Evolutionary conservation across 2,113 vertebrate genomes (phyloP).

Genomic region (Archocentrus centrarchus): DNA sequence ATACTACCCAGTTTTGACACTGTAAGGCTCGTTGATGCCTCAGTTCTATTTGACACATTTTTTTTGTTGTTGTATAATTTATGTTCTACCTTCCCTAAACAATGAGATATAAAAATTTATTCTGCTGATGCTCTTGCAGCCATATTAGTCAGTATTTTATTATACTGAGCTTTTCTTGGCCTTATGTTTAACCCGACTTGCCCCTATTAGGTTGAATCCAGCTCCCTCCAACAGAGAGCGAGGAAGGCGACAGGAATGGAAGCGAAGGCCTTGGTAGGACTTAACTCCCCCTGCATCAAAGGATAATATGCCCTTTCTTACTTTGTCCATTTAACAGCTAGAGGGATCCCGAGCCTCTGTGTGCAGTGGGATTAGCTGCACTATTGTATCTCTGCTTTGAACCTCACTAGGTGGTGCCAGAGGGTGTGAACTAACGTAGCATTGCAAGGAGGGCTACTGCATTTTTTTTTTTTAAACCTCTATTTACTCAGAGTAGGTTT

Average conservation of each 20-base stretch:
- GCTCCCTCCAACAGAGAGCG: neutral
- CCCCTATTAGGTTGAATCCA: neutral
- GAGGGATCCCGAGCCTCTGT: constrained; percentile 14
- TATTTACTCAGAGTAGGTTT: constrained; percentile 54
- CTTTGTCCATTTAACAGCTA: constrained; percentile 56
- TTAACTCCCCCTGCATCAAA: constrained; percentile 62
- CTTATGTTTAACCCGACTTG: constrained; percentile 2
- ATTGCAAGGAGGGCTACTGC: constrained; percentile 53
- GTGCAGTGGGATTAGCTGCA: constrained; percentile 58
- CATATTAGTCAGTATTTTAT: neutral
- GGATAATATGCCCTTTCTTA: constrained; percentile 47
- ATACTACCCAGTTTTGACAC: neutral
- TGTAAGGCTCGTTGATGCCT: too few relatives aligned
- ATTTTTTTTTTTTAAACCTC: constrained; percentile 7
- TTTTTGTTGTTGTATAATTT: too few relatives aligned
- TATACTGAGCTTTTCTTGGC: neutral
- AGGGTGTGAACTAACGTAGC: constrained; percentile 64
- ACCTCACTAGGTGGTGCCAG: constrained; percentile 74
- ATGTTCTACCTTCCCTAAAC: neutral
- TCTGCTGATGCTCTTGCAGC: neutral
- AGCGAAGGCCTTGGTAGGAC: constrained; percentile 16
- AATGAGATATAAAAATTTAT: neutral
- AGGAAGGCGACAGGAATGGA: constrained; percentile 2
- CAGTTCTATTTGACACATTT: too few relatives aligned
- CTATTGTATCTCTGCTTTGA: constrained; percentile 65